Evolutionary conservation across 2,888 invertebrate genomes (phyloP), one percentile per base, ranked within the genome.

Genomic region (Drosophila austrosaltans): DNA sequence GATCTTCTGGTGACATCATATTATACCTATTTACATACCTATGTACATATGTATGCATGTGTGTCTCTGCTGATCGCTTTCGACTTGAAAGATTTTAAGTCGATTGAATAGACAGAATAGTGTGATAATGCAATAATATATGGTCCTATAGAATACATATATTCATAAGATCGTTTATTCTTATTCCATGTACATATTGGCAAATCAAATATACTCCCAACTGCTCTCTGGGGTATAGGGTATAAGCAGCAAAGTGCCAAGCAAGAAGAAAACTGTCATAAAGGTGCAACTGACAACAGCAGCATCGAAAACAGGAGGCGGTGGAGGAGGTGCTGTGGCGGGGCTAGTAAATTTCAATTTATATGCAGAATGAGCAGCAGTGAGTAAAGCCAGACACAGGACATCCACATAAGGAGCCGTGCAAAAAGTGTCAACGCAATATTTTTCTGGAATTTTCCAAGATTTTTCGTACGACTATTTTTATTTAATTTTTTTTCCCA

Each of bases 291-390:
- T 84, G 87, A 84, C 84, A 87, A 77, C 76, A 66, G 69, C 75
- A 79, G 68, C 60, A 63, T 63, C 57, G 66, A 53, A 48, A 70
- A 61, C 60, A 71, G 61, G 44, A 63, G 36, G 63, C 58, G 42
- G 58, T 59, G 44, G 44, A 0, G 48, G 8, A 8, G 22, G 22
- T 8, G 22, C 16, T 48, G 48, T 10, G 22, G 22, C 20, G 57
- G 75, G 69, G 62, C 77, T 79, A 76, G 77, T 82, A 91, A 91
- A 92, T 91, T 92, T 90, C 91, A 92, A 91, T 92, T 91, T 91
- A 91, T 91, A 91, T 91, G 91, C 91, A 91, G 88, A 89, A 90
- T 78, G 89, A 81, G 78, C 81, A 36, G 36, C 80, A 72, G 77
- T 79, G 83, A 78, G 76, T 73, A 73, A 78, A 75, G 59, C 66